phyloP scores from a whole-genome alignment of 2,888 invertebrate genomes.

The Macaria notata region DNA sequence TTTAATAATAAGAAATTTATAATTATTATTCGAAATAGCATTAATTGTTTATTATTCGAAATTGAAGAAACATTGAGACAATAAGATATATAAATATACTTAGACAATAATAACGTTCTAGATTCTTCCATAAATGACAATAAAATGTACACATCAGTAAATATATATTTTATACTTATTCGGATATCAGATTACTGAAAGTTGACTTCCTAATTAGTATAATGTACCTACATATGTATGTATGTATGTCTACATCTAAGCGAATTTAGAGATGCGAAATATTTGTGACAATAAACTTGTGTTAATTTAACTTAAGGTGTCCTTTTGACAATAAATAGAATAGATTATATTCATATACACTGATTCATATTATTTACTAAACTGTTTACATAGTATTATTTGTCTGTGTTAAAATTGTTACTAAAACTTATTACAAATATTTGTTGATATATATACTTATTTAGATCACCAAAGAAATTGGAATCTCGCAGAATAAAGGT shows the following conservation, averaged over 20 bases:
- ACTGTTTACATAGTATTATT: too few relatives aligned
- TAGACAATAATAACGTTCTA: conserved; percentile 26
- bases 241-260: conserved; percentile 11
- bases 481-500: too few relatives aligned
- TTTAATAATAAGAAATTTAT: conserved; percentile 40
- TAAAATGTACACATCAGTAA: conserved; percentile 16
- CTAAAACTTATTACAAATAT: too few relatives aligned
- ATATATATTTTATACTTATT: conserved; percentile 2
- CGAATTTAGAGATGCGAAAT: conserved; percentile 10
- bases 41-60: too few relatives aligned
- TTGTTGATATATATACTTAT: too few relatives aligned
- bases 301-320: conserved; percentile 13
- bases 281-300: conserved; percentile 26
- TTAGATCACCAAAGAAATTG: too few relatives aligned
- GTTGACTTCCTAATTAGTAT: too few relatives aligned
- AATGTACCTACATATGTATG: too few relatives aligned
- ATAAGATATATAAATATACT: conserved; percentile 34
- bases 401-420: too few relatives aligned
- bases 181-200: conserved; percentile 11
- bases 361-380: not conserved
- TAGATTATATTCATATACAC: not conserved
- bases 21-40: conserved; percentile 29
- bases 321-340: conserved; percentile 28
- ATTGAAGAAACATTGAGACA: conserved; percentile 7
- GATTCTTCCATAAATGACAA: conserved; percentile 36